Evolutionary conservation across 2,888 invertebrate species (phyloP).

Genomic region (Eumerus sabulonum): DNA sequence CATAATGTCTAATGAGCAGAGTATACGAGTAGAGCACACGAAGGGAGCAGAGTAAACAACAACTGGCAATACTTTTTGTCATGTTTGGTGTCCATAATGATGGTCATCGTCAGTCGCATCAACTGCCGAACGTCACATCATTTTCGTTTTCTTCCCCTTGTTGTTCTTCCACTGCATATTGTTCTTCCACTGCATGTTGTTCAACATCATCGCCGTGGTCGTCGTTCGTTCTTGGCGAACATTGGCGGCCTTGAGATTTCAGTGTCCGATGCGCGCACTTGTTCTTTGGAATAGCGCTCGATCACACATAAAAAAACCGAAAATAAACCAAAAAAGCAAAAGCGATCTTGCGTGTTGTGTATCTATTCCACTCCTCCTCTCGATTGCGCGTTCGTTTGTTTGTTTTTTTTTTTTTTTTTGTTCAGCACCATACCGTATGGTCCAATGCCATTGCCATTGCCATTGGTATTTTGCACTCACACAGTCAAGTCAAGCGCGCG

Average conservation of each 20-base stretch:
- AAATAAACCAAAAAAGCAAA: conserved; percentile 56
- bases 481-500: conserved; percentile 19
- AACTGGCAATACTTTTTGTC: conserved; percentile 32
- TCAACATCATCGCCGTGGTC: neutral
- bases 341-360: conserved; percentile 65
- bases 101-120: conserved; percentile 19
- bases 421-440: conserved; percentile 4
- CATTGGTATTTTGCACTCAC: conserved; percentile 41
- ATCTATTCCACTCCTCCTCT: too few relatives aligned
- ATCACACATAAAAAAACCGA: conserved; percentile 6
- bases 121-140: too few relatives aligned
- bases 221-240: conserved; percentile 3
- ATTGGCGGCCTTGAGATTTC: conserved; percentile 62
- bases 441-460: neutral
- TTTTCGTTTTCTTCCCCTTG: too few relatives aligned
- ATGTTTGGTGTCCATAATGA: conserved; percentile 65
- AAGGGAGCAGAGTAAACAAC: neutral
- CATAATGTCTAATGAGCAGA: conserved; percentile 69
- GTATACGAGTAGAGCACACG: conserved; percentile 48
- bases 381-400: conserved; percentile 56
- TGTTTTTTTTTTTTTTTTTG: conserved; percentile 45
- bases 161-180: too few relatives aligned
- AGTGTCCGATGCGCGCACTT: conserved; percentile 63
- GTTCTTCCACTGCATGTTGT: too few relatives aligned
- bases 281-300: conserved; percentile 51